Conservation (phyloP, 2,113 vertebrate genomes). For the Tachysurus fulvidraco region DNA sequence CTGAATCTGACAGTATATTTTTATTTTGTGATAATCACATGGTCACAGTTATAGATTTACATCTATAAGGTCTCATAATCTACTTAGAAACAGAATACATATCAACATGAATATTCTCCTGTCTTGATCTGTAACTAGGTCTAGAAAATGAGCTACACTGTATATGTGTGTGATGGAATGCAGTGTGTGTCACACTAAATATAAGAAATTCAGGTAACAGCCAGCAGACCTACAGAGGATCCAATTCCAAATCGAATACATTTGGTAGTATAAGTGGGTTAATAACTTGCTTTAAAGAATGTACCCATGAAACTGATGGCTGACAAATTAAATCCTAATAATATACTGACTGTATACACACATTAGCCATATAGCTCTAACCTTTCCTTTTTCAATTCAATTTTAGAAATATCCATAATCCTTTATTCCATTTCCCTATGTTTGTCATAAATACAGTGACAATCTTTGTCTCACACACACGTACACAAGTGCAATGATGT, state of each 20-base stretch:
- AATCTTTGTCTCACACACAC: conserved; percentile 63
- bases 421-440: conserved; percentile 12
- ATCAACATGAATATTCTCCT: conserved; percentile 83
- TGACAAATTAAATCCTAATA: conserved; percentile 71
- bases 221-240: conserved; percentile 71
- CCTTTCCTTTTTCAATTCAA: conserved; percentile 52
- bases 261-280: conserved; percentile 71
- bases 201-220: conserved; percentile 71
- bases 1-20: conserved; percentile 75
- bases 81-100: conserved; percentile 89
- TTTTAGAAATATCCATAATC: not conserved
- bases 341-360: conserved; percentile 83
- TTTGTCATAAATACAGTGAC: conserved; percentile 48
- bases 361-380: conserved; percentile 54
- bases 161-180: conserved; percentile 51
- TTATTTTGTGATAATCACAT: conserved; percentile 90
- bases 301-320: conserved; percentile 70
- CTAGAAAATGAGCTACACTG: conserved; percentile 70
- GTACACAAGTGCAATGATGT: conserved; percentile 75
- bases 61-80: conserved; percentile 79
- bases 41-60: conserved; percentile 92
- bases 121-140: conserved; percentile 67
- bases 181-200: conserved; percentile 68
- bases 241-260: conserved; percentile 71
- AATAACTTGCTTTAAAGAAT: conserved; percentile 67